Base-by-base conservation (phyloP, 2,113 vertebrate species). In the Forbesichthys papilliferus region DNA sequence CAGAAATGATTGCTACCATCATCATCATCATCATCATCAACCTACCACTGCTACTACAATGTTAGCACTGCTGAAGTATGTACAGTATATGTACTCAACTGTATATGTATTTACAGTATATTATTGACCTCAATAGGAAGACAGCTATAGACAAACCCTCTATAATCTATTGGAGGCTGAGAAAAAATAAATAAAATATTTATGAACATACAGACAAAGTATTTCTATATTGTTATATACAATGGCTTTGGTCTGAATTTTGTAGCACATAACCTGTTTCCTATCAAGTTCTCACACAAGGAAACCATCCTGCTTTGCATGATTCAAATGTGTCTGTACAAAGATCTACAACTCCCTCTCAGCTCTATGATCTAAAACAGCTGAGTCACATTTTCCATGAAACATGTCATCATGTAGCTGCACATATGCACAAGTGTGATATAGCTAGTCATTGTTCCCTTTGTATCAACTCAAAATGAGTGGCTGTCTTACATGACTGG, bases 361-460 rank as follows among this genome's bases (percentile, higher is more conserved):
- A 57, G 52, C 42, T n/a, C 49, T 71, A 48, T 33, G 11, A 64
- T 27, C 48, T 16, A 18, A 52, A 72, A 74, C 74, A 64, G 47
- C 48, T 36, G 66, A 68, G 65, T 72, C 68, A 72, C 13, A 62
- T 66, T 84, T 83, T 86, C 75, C 73, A 67, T 3, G 34, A 68
- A 69, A 68, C 42, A 58, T 33, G 46, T 71, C 42, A 49, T 42
- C 48, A 49, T 42, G 69, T 54, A 18, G 56, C 55, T 61, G 62
- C 54, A 72, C 11, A 60, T 66, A 27, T 9, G 56, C 1, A 2
- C 48, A 27, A 53, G 66, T 46, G 69, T 73, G 53, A 49, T 12
- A 55, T 47, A 76, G 52, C 48, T 16, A 18, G 9, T 7, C 67
- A 78, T 71, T 68, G 69, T 68, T 74, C 63, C 42, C 55, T 71